Evolutionary conservation across 92 coral and sea anemone species (phyloP).

Genomic region (Phenganax marumi): DNA sequence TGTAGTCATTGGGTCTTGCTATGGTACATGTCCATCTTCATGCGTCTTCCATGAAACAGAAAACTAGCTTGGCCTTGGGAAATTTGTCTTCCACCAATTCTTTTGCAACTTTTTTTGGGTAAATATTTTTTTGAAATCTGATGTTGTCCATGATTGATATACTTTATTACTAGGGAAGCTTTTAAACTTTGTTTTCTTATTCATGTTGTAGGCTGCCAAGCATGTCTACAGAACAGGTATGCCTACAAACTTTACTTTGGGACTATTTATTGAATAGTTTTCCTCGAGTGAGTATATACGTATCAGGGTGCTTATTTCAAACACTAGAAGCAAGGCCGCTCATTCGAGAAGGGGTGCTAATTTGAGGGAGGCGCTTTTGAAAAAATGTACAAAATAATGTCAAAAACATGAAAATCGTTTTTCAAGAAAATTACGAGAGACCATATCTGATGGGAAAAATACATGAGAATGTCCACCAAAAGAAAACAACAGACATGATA

Average conservation of each 20-base stretch:
- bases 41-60: constrained; percentile 1
- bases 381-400: too few relatives aligned
- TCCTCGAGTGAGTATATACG: too few relatives aligned
- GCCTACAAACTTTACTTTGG: background rate
- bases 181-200: background rate
- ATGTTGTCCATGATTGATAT: background rate
- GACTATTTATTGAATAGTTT: background rate
- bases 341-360: too few relatives aligned
- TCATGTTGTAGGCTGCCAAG: constrained; percentile 68
- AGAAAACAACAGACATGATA: too few relatives aligned
- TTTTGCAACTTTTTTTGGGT: constrained; percentile 29
- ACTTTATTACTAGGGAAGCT: background rate
- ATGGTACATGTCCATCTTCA: constrained; percentile 28
- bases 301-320: too few relatives aligned
- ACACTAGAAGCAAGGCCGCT: too few relatives aligned
- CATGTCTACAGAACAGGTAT: constrained; percentile 89
- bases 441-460: too few relatives aligned
- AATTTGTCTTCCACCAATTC: constrained; percentile 5
- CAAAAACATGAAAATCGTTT: too few relatives aligned
- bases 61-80: background rate
- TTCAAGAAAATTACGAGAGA: too few relatives aligned
- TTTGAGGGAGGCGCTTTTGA: too few relatives aligned
- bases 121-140: background rate
- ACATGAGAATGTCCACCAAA: too few relatives aligned
- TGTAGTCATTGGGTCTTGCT: constrained; percentile 31